A percentile compares a stretch with the other conserved stretches of the same genome.
phyloP scores from a whole-genome alignment of 2,888 invertebrate genomes.

The Vandiemenella viatica region DNA sequence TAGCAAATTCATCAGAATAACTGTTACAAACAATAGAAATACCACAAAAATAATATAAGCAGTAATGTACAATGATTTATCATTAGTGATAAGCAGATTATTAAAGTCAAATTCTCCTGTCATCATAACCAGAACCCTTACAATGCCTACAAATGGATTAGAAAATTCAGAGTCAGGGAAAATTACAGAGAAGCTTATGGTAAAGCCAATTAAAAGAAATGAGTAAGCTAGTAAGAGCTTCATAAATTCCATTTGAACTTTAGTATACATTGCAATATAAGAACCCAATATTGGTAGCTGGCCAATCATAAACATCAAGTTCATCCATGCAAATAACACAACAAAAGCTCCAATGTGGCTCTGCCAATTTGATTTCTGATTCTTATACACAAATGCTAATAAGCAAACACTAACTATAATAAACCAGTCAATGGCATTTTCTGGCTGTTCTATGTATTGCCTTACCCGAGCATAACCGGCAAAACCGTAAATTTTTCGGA shows the following conservation, averaged over 20 bases:
- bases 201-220: conserved; percentile 70
- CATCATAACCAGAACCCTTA: conserved; percentile 79
- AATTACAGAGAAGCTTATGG: conserved; percentile 75
- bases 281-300: conserved; percentile 77
- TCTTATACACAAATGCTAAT: conserved; percentile 67
- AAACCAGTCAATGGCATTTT: conserved; percentile 78
- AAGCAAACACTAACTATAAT: conserved; percentile 71
- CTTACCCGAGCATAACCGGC: conserved; percentile 67
- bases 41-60: conserved; percentile 69
- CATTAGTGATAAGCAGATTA: conserved; percentile 19
- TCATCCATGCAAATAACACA: conserved; percentile 73
- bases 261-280: conserved; percentile 81
- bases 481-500: conserved; percentile 65
- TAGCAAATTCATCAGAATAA: conserved; percentile 70
- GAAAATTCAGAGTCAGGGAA: conserved; percentile 66
- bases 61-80: conserved; percentile 46
- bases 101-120: conserved; percentile 71
- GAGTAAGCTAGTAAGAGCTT: conserved; percentile 75
- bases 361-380: conserved; percentile 65
- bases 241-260: conserved; percentile 74
- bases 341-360: conserved; percentile 77
- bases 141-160: conserved; percentile 70
- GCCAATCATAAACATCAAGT: conserved; percentile 77
- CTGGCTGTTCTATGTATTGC: conserved; percentile 68
- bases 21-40: conserved; percentile 68